These are phyloP conservation scores for Otolemur crassicaudatus DNA, from an alignment of 2,797 vertebrate genomes.

Conservation along the genomic window DNA sequence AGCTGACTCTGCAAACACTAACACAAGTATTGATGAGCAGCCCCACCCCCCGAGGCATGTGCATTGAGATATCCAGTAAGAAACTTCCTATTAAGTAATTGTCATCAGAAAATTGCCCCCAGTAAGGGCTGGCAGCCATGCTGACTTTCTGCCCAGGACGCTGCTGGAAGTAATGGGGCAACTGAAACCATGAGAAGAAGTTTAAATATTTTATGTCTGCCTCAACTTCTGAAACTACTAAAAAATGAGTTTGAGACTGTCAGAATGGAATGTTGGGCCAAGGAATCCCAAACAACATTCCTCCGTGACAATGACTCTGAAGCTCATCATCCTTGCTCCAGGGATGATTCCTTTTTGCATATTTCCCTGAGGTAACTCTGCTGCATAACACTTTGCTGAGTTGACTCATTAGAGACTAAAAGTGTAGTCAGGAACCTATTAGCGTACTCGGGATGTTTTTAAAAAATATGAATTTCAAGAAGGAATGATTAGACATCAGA, in stretches of 20 bases:
- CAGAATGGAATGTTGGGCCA: not conserved
- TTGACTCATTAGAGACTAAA: not conserved
- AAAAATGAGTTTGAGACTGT: not conserved
- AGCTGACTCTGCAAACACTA: not conserved
- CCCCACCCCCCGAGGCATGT: not conserved
- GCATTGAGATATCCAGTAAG: not conserved
- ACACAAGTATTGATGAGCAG: not conserved
- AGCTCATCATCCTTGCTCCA: not conserved
- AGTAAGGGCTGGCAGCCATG: not conserved
- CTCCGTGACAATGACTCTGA: not conserved
- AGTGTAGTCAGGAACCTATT: not conserved
- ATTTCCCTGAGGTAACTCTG: not conserved
- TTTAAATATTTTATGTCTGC: not conserved
- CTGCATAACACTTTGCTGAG: not conserved
- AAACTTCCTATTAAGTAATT: not conserved
- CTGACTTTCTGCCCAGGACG: not conserved
- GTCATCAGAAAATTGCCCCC: not conserved
- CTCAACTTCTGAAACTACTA: not conserved
- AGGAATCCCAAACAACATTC: not conserved
- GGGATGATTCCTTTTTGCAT: not conserved
- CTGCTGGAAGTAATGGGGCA: not conserved
- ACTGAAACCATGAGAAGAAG: not conserved
- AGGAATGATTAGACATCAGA: not conserved
- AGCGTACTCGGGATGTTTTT: not conserved
- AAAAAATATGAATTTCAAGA: conserved; percentile 9